Conservation (phyloP, 2,888 invertebrate species). For the Fragum whitleyi region DNA sequence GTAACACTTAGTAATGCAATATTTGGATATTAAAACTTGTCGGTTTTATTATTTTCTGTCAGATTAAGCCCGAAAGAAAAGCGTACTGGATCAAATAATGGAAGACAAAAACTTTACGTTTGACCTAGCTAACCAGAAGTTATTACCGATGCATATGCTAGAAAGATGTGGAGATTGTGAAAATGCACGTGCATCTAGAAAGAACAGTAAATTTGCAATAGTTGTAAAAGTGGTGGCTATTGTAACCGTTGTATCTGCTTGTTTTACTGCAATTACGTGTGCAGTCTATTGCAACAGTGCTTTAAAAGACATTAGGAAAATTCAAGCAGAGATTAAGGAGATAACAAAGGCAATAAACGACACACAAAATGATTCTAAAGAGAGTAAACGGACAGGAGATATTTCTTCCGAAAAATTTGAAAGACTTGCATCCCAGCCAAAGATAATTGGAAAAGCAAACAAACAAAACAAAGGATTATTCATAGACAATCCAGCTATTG, state of each 20-base stretch:
- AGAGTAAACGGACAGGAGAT: not conserved
- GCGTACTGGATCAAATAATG: not conserved
- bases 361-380: not conserved
- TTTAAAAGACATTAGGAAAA: not conserved
- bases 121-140: not conserved
- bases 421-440: no score
- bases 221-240: not conserved
- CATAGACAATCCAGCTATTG: no score
- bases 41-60: no score
- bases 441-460: no score
- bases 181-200: not conserved
- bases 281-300: constrained; percentile 6
- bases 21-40: no score
- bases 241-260: constrained; percentile 3
- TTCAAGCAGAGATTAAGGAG: not conserved
- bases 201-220: not conserved
- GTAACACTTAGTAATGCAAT: no score
- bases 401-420: not conserved
- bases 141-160: not conserved
- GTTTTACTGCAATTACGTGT: constrained; percentile 4
- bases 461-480: no score
- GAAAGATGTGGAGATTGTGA: not conserved
- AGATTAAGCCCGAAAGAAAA: no score
- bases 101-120: not conserved
- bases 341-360: not conserved